Base-by-base conservation (phyloP, 2,888 invertebrate genomes). In the Tubiluchus corallicola region DNA sequence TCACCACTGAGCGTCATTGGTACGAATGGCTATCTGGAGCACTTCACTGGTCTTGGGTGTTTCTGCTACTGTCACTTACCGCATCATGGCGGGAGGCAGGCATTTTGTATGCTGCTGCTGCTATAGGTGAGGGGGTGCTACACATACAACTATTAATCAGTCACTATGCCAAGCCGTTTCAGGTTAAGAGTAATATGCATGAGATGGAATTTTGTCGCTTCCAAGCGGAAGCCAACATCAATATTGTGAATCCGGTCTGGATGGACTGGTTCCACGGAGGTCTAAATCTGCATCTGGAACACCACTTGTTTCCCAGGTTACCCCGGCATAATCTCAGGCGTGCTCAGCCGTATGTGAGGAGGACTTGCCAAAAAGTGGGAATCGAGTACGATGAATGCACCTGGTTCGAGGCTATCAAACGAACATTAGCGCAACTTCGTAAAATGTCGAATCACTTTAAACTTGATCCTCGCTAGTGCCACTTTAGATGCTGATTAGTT, bases 211-310 rank as follows among this genome's bases (percentile, higher is more conserved):
- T 47, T 47, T 49, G 45, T 17, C 42, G 17, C 18, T 42, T 43
- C 21, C 49, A 49, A 38, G 38, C 48, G 2, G 17, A 40, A 13
- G 43, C 45, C 43, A 50, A 50, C 47, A 42, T 50, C 44, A 50
- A 50, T 43, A 49, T 50, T 4, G 43, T 42, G 9, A 45, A 40
- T 18, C 47, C 43, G 4, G 16, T 20, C 39, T 50, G 47, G 47
- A 37, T 38, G 42, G 50, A 50, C 37, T 50, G 50, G 50, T 50
- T 45, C 40, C 46, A 50, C 40, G 50, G 50, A 1, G 50, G 50
- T 3, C 39, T 50, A 15, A 50, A 50, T 40, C 48, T 38, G 37
- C 50, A 50, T 41, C 49, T 50, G 20, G 50, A 50, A 40, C 50
- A 50, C 37, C 50, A 50, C 42, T 40, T 50, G 19, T 50, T 45